These are phyloP conservation scores for Helostoma temminkii DNA, from an alignment of 2,797 vertebrate genomes.

Conservation along the genomic window DNA sequence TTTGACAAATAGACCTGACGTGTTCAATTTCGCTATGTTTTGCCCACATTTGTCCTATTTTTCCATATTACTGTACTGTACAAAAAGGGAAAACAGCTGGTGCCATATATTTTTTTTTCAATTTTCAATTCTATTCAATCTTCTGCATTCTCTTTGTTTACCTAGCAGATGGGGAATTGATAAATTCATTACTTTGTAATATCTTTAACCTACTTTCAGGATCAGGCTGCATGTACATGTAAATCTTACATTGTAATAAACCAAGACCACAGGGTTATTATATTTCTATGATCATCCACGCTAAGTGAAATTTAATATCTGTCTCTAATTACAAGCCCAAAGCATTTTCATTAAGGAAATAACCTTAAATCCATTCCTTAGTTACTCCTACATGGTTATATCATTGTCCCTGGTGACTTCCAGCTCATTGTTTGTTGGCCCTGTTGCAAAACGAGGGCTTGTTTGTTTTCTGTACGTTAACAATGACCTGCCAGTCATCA, in stretches of 20 bases:
- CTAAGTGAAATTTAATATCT: conserved; percentile 11
- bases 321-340: conserved; percentile 32
- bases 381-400: conserved; percentile 28
- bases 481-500: conserved; percentile 85
- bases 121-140: not conserved
- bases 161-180: not conserved
- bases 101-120: not conserved
- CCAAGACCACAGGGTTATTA: conserved; percentile 4
- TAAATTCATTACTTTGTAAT: not conserved
- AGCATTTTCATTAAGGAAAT: conserved; percentile 30
- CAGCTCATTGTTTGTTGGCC: conserved; percentile 49
- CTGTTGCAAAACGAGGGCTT: conserved; percentile 40
- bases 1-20: conserved; percentile 8
- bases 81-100: not conserved
- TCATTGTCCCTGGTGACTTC: conserved; percentile 50
- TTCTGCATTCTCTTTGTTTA: not conserved
- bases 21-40: not conserved
- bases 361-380: conserved; percentile 37
- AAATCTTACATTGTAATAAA: conserved; percentile 13
- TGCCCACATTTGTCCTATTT: not conserved
- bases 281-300: conserved; percentile 6
- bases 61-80: not conserved
- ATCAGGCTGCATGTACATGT: conserved; percentile 9
- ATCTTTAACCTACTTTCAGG: conserved; percentile 25
- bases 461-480: conserved; percentile 81